Base-by-base conservation (phyloP, 2,113 vertebrate genomes). In the Brachirus orientalis region DNA sequence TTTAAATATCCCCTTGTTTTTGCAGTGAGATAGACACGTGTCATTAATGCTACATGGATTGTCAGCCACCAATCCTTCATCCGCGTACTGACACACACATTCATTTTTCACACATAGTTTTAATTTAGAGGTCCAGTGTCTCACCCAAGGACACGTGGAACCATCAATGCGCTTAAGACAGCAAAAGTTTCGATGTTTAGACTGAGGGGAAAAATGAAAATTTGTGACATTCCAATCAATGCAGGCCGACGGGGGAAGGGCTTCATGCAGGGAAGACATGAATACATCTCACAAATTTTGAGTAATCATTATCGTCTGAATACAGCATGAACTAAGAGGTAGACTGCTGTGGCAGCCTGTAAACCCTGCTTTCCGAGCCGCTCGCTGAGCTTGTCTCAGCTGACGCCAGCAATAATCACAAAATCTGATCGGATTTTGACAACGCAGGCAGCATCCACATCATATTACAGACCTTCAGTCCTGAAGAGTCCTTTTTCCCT, bases 361-460 rank as follows among this genome's bases (percentile, higher is more conserved):
- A 28, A 1, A 28, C 28, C 6, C 45, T 33, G 51, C 53, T 61
- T 37, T 55, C 17, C 13, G 52, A 55, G 63, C n/a, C 48, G 45
- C 1, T 63, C 0, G 3, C 54, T 68, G 43, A 14, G 60, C 36
- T n/a, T n/a, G 5, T 65, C 22, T 74, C 47, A 71, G 76, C 69
- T 66, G 62, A 69, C 56, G 48, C 46, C 57, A 65, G 67, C 60
- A 48, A 50, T 63, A 75, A 75, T 48, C 52, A 63, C 53, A 66
- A 6, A 19, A 75, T 74, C 61, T 66, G 72, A 74, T 77, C 62
- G 74, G 71, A 78, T n/a, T n/a, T n/a, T n/a, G n/a, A n/a, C n/a
- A n/a, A n/a, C n/a, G n/a, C n/a, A n/a, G n/a, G n/a, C n/a, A n/a
- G n/a, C n/a, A n/a, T n/a, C n/a, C n/a, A n/a, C n/a, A n/a, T n/a